Percentiles rank a stretch among this genome's conserved stretches.
phyloP scores from a whole-genome alignment of 2,888 invertebrate species.

The Sepiola atlantica region DNA sequence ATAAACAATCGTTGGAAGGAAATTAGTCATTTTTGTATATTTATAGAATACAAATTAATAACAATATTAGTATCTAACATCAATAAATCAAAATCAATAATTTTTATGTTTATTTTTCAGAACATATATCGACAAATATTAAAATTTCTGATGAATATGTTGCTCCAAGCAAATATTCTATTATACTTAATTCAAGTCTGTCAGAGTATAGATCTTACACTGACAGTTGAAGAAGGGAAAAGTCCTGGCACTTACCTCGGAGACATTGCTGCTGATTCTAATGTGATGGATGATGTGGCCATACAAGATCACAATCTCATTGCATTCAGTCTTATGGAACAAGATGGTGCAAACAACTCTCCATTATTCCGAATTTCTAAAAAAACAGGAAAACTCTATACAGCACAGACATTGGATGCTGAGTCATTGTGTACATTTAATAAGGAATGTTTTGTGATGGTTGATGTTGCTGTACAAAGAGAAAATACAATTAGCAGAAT shows the following conservation, averaged over 20 bases:
- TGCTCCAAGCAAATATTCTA: not conserved
- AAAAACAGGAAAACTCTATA: not conserved
- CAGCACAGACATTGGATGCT: not conserved
- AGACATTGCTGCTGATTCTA: conserved; percentile 9
- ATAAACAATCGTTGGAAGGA: too few species aligned
- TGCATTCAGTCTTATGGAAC: not conserved
- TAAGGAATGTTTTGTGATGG: not conserved
- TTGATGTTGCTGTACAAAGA: not conserved
- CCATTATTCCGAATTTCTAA: not conserved
- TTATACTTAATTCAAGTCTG: not conserved
- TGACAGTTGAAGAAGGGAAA: not conserved
- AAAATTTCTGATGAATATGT: not conserved
- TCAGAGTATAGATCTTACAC: not conserved
- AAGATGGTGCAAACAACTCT: not conserved
- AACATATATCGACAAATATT: not conserved
- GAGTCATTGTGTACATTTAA: not conserved
- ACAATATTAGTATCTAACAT: not conserved
- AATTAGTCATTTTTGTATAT: not conserved
- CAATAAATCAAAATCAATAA: not conserved
- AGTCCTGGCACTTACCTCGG: not conserved
- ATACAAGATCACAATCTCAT: not conserved
- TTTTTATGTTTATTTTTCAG: not conserved
- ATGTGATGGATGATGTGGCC: not conserved
- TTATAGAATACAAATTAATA: not conserved
- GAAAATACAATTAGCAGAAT: not conserved